These are phyloP conservation scores for Eilema griseolum DNA, from an alignment of 2,888 invertebrate genomes.

Conservation along the genomic window DNA sequence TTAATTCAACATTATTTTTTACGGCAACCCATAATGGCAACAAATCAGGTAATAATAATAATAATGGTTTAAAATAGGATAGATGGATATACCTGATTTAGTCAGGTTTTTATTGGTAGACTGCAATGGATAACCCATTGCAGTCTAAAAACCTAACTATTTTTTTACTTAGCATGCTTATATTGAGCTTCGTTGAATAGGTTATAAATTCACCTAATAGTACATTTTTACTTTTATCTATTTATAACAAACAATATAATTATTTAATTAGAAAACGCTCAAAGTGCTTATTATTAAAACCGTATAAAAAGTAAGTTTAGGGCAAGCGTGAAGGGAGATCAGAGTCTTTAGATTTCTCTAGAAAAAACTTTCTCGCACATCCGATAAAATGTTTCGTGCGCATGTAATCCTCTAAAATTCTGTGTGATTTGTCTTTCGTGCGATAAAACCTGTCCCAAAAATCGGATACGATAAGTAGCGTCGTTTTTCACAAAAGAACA, in stretches of 20 bases:
- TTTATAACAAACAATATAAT: background rate
- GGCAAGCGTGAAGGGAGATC: conserved; percentile 68
- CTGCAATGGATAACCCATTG: too few species aligned
- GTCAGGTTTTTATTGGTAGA: too few species aligned
- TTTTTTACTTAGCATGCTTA: too few species aligned
- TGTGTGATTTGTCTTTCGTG: conserved; percentile 75
- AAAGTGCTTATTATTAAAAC: conserved; percentile 69
- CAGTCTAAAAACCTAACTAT: too few species aligned
- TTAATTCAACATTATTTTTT: too few species aligned
- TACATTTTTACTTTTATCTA: background rate
- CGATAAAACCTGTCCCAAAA: conserved; percentile 65
- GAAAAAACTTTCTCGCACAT: conserved; percentile 69
- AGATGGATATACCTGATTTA: too few species aligned
- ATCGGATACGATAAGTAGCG: conserved; percentile 59
- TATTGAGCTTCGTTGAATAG: too few species aligned
- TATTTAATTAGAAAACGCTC: conserved; percentile 37
- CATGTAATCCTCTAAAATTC: conserved; percentile 75
- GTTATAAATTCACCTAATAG: too few species aligned
- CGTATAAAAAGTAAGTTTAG: conserved; percentile 72
- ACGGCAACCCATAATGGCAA: too few species aligned
- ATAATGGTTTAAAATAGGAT: too few species aligned
- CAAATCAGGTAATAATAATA: too few species aligned
- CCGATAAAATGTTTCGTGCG: conserved; percentile 81
- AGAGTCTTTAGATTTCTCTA: conserved; percentile 73
- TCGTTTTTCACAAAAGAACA: conserved; percentile 51